Evolutionary conservation across 1,140 invertebrate species (phyloP), one percentile per base, ranked within the genome.

Genomic region (Achatina immaculata): DNA sequence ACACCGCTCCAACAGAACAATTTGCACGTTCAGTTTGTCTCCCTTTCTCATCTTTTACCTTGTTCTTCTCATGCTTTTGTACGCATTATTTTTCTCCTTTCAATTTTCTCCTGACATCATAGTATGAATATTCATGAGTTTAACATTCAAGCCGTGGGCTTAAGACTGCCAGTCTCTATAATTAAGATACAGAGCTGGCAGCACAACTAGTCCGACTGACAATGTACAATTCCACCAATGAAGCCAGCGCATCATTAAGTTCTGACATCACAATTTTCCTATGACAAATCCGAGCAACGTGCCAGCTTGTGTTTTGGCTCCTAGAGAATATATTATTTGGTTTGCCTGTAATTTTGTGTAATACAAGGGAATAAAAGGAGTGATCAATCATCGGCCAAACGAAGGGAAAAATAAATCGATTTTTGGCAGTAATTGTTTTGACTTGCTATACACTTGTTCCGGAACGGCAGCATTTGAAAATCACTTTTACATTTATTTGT

Each of bases 391-490:
- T 62, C 58, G 58, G n/a, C 58, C 28, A 62, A 62, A 62, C 31
- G 58, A 62, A 62, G 58, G 31, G 4, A 62, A n/a, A n/a, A n/a
- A n/a, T n/a, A 62, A 62, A 31, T 31, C n/a, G 28, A 31, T 62
- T 62, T 62, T 31, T 62, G 58, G n/a, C 58, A 62, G 58, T 62
- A 62, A 62, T 62, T 62, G 58, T 62, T 62, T 62, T 62, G 58
- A 16, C 58, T 16, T 31, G 58, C 58, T 62, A 28, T 62, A 31
- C 58, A 31, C 58, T n/a, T 31, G 28, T 31, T 62, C 58, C 58
- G 58, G 58, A 62, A 62, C 28, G 58, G 58, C 58, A 28, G n/a
- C n/a, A n/a, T n/a, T n/a, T n/a, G n/a, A n/a, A n/a, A n/a, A n/a
- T n/a, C n/a, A n/a, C n/a, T n/a, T n/a, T n/a, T n/a, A n/a, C n/a